Evolutionary conservation across 2,888 invertebrate genomes (phyloP).

Genomic region (Lithophane socia): DNA sequence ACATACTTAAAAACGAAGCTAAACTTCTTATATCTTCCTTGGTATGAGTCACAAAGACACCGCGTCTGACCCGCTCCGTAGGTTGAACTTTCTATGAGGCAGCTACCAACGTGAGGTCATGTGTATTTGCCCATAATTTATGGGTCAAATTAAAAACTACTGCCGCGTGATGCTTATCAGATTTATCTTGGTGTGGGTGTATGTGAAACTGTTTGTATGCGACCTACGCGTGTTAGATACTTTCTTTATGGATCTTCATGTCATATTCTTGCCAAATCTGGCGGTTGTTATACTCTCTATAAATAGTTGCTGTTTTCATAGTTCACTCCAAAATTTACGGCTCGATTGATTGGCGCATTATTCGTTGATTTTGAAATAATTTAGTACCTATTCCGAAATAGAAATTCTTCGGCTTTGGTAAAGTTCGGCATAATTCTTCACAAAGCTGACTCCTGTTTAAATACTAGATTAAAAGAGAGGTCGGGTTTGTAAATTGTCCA

Average conservation of each 20-base stretch:
- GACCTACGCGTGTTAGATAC: constrained; percentile 44
- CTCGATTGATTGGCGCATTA: not conserved
- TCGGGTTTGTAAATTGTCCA: no score
- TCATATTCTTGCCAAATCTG: constrained; percentile 3
- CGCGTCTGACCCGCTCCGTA: constrained; percentile 60
- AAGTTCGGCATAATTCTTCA: no score
- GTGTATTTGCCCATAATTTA: constrained; percentile 60
- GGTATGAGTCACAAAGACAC: constrained; percentile 59
- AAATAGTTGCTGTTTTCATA: not conserved
- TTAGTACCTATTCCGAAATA: not conserved
- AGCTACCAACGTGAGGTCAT: constrained; percentile 67
- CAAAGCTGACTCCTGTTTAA: not conserved
- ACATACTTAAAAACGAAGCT: constrained; percentile 22
- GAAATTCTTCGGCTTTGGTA: not conserved
- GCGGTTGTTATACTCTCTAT: constrained; percentile 12
- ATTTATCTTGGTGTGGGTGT: constrained; percentile 41
- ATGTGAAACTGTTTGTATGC: constrained; percentile 33
- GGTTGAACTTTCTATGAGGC: constrained; percentile 70
- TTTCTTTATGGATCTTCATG: constrained; percentile 47
- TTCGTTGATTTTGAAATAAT: not conserved
- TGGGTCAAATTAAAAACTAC: constrained; percentile 66
- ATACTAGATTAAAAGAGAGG: not conserved
- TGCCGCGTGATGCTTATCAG: constrained; percentile 44
- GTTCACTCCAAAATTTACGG: not conserved
- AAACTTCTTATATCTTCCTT: constrained; percentile 42